Percentiles rank a stretch among this genome's conserved stretches.
Evolutionary conservation across 2,113 vertebrate genomes (phyloP).

Genomic region (Pantherophis guttatus): DNA sequence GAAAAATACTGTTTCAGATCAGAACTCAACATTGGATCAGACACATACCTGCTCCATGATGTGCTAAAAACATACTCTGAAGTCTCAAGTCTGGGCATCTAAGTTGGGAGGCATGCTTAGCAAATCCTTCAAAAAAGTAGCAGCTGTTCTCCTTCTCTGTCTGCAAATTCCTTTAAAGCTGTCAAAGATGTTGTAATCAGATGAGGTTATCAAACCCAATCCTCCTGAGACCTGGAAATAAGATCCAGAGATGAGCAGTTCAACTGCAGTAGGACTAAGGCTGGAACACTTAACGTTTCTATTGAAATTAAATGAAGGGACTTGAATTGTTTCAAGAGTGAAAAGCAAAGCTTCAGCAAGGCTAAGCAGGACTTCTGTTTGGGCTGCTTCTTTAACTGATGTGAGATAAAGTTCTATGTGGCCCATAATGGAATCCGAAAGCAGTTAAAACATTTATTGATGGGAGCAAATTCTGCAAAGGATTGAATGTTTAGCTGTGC

Average conservation of each 20-base stretch:
- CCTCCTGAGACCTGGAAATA: constrained; percentile 65
- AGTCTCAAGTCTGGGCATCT: constrained; percentile 69
- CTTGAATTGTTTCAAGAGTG: constrained; percentile 55
- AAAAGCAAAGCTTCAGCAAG: constrained; percentile 44
- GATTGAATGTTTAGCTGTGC: constrained; percentile 21
- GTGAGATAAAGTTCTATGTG: constrained; percentile 42
- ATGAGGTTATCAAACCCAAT: constrained; percentile 59
- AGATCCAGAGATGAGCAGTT: constrained; percentile 63
- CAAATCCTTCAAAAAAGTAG: constrained; percentile 73
- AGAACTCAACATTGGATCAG: constrained; percentile 28
- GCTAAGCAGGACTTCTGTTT: constrained; percentile 32
- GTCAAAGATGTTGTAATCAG: constrained; percentile 77
- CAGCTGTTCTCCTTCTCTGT: constrained; percentile 68
- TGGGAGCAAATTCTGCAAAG: constrained; percentile 26
- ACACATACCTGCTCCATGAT: constrained; percentile 79
- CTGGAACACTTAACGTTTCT: constrained; percentile 64
- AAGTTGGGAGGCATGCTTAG: constrained; percentile 73
- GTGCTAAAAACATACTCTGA: constrained; percentile 73
- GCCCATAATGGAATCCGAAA: constrained; percentile 37
- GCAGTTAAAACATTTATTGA: constrained; percentile 34
- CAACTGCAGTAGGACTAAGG: constrained; percentile 54
- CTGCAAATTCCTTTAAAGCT: constrained; percentile 77
- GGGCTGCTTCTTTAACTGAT: constrained; percentile 9
- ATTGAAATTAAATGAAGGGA: constrained; percentile 64
- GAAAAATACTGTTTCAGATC: background rate